These are phyloP conservation scores for Apantesis nais DNA, from an alignment of 2,888 invertebrate genomes.

Conservation along the genomic window DNA sequence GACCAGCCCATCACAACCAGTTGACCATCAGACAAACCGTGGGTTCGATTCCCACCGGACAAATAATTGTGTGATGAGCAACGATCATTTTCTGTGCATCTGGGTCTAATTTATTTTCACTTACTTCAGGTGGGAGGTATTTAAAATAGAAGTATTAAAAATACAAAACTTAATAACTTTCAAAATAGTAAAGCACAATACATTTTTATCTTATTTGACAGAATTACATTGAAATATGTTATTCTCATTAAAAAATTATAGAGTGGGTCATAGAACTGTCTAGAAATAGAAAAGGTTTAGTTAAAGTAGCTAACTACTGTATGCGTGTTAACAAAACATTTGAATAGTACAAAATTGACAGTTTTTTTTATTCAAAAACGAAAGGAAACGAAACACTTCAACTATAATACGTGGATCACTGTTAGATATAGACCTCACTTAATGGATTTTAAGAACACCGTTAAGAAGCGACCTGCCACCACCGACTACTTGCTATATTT, in stretches of 20 bases:
- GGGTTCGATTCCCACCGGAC: background rate
- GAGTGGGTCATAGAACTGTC: no score
- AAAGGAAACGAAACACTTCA: background rate
- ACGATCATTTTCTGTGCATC: background rate
- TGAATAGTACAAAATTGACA: background rate
- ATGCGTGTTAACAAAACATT: background rate
- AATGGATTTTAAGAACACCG: background rate
- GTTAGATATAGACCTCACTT: background rate
- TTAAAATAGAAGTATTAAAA: no score
- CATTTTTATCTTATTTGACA: no score
- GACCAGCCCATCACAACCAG: no score
- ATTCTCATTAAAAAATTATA: no score
- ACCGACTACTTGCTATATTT: no score
- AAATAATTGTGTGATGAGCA: background rate
- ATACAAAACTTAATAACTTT: background rate
- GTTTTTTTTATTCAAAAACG: background rate
- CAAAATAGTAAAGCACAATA: background rate
- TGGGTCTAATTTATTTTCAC: background rate
- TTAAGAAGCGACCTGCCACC: background rate
- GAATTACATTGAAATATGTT: no score
- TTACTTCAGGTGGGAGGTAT: background rate
- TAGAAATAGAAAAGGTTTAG: no score
- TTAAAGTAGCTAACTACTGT: no score
- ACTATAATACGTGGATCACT: background rate
- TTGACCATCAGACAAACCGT: no score